A percentile compares a stretch with the other conserved stretches of the same genome.
phyloP scores from a whole-genome alignment of 2,888 invertebrate genomes.

The Aporophyla lueneburgensis region DNA sequence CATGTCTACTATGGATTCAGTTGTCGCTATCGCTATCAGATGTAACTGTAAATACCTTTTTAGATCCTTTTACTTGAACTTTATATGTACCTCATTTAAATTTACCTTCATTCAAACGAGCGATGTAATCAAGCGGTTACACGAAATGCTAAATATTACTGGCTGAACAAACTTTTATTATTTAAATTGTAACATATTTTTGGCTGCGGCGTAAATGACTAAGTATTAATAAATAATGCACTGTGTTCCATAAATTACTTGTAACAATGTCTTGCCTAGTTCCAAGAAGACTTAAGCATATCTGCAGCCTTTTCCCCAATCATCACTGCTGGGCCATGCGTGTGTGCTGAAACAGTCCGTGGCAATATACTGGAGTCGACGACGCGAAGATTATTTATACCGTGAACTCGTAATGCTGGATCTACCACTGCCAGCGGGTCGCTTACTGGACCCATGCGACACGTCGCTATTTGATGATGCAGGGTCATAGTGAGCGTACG shows the following conservation, averaged over 20 bases:
- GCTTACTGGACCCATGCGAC: conserved; percentile 92
- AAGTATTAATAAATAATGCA: conserved; percentile 24
- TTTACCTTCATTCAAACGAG: neutral
- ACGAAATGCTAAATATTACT: neutral
- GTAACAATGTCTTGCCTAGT: conserved; percentile 13
- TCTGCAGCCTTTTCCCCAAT: conserved; percentile 91
- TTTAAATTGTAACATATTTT: conserved; percentile 29
- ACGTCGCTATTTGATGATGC: conserved; percentile 92
- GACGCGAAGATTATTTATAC: conserved; percentile 86
- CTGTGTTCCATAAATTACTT: conserved; percentile 3
- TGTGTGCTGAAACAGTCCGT: conserved; percentile 89
- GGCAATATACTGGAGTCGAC: conserved; percentile 90
- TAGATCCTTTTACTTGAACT: no score
- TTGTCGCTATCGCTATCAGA: neutral
- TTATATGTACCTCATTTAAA: neutral
- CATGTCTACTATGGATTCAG: neutral
- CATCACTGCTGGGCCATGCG: conserved; percentile 90
- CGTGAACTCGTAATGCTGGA: conserved; percentile 89
- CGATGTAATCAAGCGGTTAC: neutral
- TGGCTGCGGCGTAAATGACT: conserved; percentile 23
- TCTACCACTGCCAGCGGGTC: conserved; percentile 92
- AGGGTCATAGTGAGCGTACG: conserved; percentile 91
- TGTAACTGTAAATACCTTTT: neutral
- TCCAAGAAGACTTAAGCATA: conserved; percentile 88
- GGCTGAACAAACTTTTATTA: conserved; percentile 15